Evolutionary conservation across 2,888 invertebrate genomes (phyloP).

Genomic region (Drosophila falleni): DNA sequence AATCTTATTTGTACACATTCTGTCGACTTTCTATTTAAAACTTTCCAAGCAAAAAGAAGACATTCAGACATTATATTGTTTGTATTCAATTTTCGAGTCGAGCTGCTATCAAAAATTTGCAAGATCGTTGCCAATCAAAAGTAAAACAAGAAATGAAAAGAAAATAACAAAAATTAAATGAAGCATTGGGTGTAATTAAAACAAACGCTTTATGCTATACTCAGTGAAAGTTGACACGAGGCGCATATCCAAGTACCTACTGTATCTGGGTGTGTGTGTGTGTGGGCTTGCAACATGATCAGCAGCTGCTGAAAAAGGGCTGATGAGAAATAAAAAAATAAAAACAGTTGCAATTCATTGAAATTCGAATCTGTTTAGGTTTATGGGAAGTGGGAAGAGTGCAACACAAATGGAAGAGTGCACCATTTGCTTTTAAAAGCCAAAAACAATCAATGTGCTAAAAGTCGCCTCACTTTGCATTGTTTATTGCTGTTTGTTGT

Average conservation of each 20-base stretch:
- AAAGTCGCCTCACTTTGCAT: conserved; percentile 44
- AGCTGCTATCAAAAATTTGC: conserved; percentile 24
- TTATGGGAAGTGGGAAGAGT: not conserved
- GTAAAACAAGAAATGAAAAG: not conserved
- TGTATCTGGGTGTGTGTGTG: conserved; percentile 5
- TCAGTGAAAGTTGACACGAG: conserved; percentile 37
- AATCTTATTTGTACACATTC: conserved; percentile 26
- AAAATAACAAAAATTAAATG: conserved; percentile 10
- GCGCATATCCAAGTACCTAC: conserved; percentile 15
- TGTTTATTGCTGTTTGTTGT: conserved; percentile 32
- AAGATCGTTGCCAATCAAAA: not conserved
- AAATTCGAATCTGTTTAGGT: conserved; percentile 46
- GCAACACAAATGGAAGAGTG: conserved; percentile 24
- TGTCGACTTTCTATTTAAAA: conserved; percentile 8
- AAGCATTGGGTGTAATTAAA: conserved; percentile 33
- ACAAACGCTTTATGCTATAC: not conserved
- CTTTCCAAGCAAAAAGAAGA: conserved; percentile 31
- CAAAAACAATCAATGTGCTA: conserved; percentile 48
- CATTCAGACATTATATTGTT: conserved; percentile 20
- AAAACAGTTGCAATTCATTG: conserved; percentile 54
- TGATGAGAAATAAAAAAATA: conserved; percentile 19
- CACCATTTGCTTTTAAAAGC: conserved; percentile 31
- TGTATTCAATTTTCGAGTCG: not conserved
- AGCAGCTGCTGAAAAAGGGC: conserved; percentile 14
- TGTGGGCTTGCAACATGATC: conserved; percentile 32